Percentiles rank a stretch among this genome's conserved stretches.
Evolutionary conservation across 2,797 vertebrate species (phyloP).

Genomic region (Lutjanus argentimaculatus): DNA sequence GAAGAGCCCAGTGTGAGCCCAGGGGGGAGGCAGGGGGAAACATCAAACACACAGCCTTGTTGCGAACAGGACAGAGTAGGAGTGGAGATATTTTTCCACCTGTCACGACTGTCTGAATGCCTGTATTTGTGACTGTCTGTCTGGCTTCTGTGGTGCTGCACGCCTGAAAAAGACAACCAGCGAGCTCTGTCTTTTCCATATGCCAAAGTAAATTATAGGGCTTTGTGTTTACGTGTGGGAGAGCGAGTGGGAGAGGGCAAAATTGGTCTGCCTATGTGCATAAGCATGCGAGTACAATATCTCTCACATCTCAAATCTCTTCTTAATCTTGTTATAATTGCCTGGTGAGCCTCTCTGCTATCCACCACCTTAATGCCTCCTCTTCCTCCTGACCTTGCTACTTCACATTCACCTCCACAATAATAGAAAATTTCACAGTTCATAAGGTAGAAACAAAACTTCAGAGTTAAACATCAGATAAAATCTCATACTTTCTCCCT

Average conservation of each 20-base stretch:
- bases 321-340: conserved; percentile 82
- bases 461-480: conserved; percentile 50
- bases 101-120: conserved; percentile 28
- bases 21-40: background rate
- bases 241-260: conserved; percentile 51
- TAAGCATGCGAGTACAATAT: conserved; percentile 59
- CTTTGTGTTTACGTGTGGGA: conserved; percentile 58
- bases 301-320: conserved; percentile 72
- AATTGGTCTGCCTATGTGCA: conserved; percentile 55
- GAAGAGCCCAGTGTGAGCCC: conserved; percentile 15
- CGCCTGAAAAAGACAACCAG: conserved; percentile 45
- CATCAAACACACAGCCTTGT: conserved; percentile 16
- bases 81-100: conserved; percentile 37
- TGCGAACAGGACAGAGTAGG: conserved; percentile 29
- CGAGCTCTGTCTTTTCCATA: conserved; percentile 41
- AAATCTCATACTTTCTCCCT: conserved; percentile 27
- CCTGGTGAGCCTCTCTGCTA: conserved; percentile 67
- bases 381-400: conserved; percentile 68
- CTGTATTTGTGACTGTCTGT: conserved; percentile 49
- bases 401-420: conserved; percentile 60
- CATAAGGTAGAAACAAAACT: conserved; percentile 45
- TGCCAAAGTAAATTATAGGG: conserved; percentile 63
- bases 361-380: conserved; percentile 54
- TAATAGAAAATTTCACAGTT: conserved; percentile 53
- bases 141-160: conserved; percentile 31